These are phyloP conservation scores for Bimastos eiseni DNA, from an alignment of 2,888 invertebrate genomes.

Conservation along the genomic window DNA sequence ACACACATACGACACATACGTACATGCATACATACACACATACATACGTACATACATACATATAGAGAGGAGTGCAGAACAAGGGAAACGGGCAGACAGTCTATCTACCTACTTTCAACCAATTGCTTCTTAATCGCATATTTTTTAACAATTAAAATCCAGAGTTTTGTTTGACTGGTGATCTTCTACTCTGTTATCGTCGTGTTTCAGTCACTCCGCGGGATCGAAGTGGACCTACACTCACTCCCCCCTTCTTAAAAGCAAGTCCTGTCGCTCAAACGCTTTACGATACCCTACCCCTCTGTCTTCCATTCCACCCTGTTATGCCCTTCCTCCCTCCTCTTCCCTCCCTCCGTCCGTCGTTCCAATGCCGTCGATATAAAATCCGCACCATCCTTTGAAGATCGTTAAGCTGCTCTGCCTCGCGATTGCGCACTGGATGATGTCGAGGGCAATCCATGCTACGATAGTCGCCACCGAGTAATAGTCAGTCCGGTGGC, in stretches of 20 bases:
- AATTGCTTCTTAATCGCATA: too few species aligned
- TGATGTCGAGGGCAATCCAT: not conserved
- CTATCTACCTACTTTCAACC: too few species aligned
- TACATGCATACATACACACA: too few species aligned
- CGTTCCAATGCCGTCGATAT: not conserved
- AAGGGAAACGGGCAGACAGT: too few species aligned
- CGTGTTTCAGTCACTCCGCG: not conserved
- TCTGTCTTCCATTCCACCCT: not conserved
- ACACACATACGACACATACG: too few species aligned
- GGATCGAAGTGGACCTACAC: not conserved
- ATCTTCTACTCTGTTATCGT: not conserved
- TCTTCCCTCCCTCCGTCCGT: too few species aligned
- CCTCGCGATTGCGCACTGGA: not conserved
- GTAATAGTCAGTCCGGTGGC: not conserved
- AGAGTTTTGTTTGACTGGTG: not conserved
- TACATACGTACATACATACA: too few species aligned
- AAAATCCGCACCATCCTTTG: conserved; percentile 13
- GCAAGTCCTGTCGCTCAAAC: not conserved
- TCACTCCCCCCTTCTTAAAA: not conserved
- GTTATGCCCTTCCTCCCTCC: not conserved
- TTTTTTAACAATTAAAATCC: too few species aligned
- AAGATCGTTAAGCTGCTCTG: conserved; percentile 6
- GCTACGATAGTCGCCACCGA: not conserved
- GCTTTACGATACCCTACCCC: not conserved
- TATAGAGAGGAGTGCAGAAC: too few species aligned